Evolutionary conservation across 2,113 vertebrate genomes (phyloP).

Genomic region (Lepisosteus osseus): DNA sequence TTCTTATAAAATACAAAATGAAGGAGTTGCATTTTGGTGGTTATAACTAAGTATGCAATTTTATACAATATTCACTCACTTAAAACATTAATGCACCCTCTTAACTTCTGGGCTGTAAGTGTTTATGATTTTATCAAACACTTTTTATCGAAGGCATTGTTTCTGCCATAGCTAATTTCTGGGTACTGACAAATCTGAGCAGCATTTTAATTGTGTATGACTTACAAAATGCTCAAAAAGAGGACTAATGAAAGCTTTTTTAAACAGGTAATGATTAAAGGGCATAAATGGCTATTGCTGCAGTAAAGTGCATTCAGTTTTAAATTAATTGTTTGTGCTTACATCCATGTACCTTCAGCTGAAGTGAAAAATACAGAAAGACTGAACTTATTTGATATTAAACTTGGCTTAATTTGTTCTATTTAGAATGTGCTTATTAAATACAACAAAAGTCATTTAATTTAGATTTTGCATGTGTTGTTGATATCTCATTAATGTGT

Average conservation of each 20-base stretch:
- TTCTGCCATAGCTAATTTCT: not conserved
- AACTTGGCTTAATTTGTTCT: too few species aligned
- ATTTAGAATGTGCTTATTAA: too few species aligned
- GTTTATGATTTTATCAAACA: not conserved
- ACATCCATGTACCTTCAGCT: not conserved
- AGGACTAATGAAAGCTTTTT: not conserved
- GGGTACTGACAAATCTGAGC: not conserved
- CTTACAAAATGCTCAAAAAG: not conserved
- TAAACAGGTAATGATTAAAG: not conserved
- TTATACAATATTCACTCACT: constrained; percentile 1
- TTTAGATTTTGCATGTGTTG: too few species aligned
- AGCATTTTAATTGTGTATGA: not conserved
- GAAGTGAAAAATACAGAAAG: not conserved
- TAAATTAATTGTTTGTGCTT: not conserved
- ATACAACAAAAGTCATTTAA: too few species aligned
- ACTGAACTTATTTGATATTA: not conserved
- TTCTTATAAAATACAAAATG: not conserved
- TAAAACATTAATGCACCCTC: constrained; percentile 2
- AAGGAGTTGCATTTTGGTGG: constrained; percentile 1
- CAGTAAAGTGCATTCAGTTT: not conserved
- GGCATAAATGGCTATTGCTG: not conserved
- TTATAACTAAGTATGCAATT: not conserved
- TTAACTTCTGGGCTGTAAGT: not conserved
- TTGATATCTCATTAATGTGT: too few species aligned
- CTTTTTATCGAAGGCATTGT: not conserved